Conservation (phyloP, 2,113 vertebrate genomes). For the Bambusicola thoracicus region DNA sequence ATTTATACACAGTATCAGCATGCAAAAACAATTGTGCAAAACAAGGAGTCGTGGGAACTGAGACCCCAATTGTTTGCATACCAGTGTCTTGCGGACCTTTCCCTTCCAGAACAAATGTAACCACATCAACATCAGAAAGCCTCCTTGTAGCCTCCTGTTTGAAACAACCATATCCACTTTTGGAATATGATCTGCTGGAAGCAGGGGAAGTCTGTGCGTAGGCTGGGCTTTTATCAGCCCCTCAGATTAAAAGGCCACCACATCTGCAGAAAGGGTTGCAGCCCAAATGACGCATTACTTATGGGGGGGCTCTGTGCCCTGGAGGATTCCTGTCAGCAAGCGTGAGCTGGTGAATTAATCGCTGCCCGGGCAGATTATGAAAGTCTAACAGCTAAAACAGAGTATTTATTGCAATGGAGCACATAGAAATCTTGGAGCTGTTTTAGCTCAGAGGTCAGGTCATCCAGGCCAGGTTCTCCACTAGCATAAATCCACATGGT, state of each 20-base stretch:
- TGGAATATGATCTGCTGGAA: slow-evolving; percentile 56
- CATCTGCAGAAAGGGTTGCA: slow-evolving; percentile 25
- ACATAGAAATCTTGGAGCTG: background rate
- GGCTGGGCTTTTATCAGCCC: slow-evolving; percentile 52
- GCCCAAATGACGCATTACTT: slow-evolving; percentile 10
- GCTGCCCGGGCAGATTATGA: background rate
- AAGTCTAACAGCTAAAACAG: background rate
- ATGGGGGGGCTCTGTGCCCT: background rate
- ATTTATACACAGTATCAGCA: fast-evolving
- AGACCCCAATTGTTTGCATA: background rate
- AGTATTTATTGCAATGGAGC: background rate
- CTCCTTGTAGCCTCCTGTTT: background rate
- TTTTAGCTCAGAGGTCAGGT: background rate
- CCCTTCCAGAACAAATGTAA: background rate
- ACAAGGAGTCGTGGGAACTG: fast-evolving
- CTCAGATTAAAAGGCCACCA: slow-evolving; percentile 4
- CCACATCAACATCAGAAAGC: background rate
- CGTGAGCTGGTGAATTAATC: background rate
- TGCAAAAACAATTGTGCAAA: background rate
- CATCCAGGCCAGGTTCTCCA: background rate
- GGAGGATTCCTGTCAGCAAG: slow-evolving; percentile 37
- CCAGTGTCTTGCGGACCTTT: background rate
- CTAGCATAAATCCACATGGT: background rate
- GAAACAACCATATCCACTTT: slow-evolving; percentile 40
- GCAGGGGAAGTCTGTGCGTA: background rate